Percentiles rank a stretch among this genome's conserved stretches.
These are phyloP conservation scores for Salvelinus sp. DNA, from an alignment of 2,113 vertebrate genomes.

Conservation along the genomic window DNA sequence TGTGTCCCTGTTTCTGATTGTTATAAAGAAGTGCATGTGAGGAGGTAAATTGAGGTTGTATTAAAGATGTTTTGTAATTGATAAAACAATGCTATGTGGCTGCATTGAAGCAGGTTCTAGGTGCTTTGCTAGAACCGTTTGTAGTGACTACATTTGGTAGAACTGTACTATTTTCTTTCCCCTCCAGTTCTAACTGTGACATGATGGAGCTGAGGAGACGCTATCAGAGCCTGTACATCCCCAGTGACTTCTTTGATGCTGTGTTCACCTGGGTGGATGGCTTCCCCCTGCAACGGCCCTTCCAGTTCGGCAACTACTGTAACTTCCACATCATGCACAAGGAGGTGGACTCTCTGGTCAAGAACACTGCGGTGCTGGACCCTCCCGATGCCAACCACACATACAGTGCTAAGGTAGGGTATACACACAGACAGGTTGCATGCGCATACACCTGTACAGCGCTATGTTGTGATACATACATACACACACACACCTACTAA, in stretches of 20 bases:
- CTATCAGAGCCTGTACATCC: conserved; percentile 98
- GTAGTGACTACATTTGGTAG: neutral
- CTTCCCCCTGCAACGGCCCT: conserved; percentile 91
- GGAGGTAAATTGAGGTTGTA: no score
- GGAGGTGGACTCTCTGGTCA: conserved; percentile 94
- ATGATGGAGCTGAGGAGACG: conserved; percentile 96
- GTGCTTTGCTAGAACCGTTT: neutral
- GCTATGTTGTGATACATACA: neutral
- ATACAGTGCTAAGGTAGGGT: conserved; percentile 93
- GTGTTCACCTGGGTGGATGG: conserved; percentile 98
- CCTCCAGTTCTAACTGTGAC: conserved; percentile 88
- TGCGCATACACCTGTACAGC: no score
- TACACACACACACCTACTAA: neutral
- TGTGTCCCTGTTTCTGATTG: no score
- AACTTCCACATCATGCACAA: conserved; percentile 98
- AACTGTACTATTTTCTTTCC: neutral
- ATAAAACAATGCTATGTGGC: no score
- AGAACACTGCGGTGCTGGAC: conserved; percentile 89
- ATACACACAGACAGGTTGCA: neutral
- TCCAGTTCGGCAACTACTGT: conserved; percentile 94
- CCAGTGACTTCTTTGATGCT: conserved; percentile 97
- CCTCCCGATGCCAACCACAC: conserved; percentile 96
- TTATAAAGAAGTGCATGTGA: no score
- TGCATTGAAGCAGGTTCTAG: no score
- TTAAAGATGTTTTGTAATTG: no score